Evolutionary conservation across 2,113 vertebrate species (phyloP).

Genomic region (Eonycteris spelaea): DNA sequence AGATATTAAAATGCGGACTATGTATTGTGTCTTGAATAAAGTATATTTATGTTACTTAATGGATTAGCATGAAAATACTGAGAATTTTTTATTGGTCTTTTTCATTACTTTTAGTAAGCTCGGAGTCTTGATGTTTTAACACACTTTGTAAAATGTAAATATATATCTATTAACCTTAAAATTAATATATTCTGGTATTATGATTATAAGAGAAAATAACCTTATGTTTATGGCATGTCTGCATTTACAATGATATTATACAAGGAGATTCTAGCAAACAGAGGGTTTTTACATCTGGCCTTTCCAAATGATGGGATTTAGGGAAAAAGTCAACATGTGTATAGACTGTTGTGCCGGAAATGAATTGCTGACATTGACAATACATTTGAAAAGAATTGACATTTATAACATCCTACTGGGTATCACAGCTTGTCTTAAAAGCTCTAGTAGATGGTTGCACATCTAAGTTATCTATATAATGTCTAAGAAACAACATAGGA

Average conservation of each 20-base stretch:
- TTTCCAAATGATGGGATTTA: not conserved
- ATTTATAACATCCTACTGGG: not conserved
- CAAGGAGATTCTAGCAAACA: not conserved
- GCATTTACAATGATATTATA: not conserved
- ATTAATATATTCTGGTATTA: not conserved
- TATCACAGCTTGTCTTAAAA: not conserved
- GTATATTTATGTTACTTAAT: not conserved
- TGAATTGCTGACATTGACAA: not conserved
- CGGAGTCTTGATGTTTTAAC: not conserved
- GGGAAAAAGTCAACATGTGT: not conserved
- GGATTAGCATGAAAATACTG: not conserved
- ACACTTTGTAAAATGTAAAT: conserved; percentile 14
- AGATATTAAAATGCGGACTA: not conserved
- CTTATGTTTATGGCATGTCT: not conserved
- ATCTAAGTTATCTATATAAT: not conserved
- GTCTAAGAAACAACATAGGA: not conserved
- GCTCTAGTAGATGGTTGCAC: not conserved
- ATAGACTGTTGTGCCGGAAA: conserved; percentile 2
- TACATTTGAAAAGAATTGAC: not conserved
- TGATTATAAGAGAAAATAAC: conserved; percentile 5
- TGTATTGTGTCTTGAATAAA: not conserved
- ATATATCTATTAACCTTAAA: not conserved
- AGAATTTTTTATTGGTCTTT: not conserved
- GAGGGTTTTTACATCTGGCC: not conserved
- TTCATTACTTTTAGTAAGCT: not conserved